These are phyloP conservation scores for Alsophila aescularia DNA, from an alignment of 2,888 invertebrate genomes.

Conservation along the genomic window DNA sequence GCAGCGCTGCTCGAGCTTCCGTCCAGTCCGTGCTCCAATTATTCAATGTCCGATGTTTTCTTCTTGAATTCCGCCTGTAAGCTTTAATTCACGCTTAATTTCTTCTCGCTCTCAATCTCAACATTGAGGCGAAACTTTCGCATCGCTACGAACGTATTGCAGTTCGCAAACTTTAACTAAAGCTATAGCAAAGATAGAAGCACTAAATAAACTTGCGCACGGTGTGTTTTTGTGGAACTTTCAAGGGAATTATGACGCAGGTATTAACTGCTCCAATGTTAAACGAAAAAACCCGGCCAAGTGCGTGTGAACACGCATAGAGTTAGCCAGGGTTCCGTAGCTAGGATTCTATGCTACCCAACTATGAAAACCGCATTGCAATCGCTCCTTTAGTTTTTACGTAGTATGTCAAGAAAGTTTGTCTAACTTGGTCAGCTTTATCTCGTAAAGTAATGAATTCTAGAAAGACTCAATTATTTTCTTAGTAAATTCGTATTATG, in stretches of 20 bases:
- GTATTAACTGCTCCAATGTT: slow-evolving; percentile 49
- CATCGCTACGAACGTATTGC: slow-evolving; percentile 54
- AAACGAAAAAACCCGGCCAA: slow-evolving; percentile 50
- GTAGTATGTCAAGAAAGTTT: too few species aligned
- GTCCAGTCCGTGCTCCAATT: slow-evolving; percentile 30
- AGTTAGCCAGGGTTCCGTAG: too few species aligned
- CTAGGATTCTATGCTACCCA: too few species aligned
- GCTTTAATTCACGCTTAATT: slow-evolving; percentile 64
- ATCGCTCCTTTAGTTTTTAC: too few species aligned
- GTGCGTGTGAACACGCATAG: too few species aligned
- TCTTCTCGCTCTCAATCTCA: slow-evolving; percentile 68
- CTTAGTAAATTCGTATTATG: too few species aligned
- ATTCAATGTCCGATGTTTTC: slow-evolving; percentile 49
- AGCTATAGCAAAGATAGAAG: slow-evolving; percentile 56
- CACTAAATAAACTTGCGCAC: slow-evolving; percentile 57
- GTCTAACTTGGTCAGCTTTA: too few species aligned
- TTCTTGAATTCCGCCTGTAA: slow-evolving; percentile 51
- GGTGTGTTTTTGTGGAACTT: slow-evolving; percentile 53
- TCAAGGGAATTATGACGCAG: slow-evolving; percentile 55
- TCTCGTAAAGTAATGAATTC: too few species aligned
- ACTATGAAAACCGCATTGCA: too few species aligned
- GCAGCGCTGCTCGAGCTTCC: slow-evolving; percentile 7
- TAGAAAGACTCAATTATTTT: too few species aligned
- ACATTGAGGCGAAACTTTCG: slow-evolving; percentile 56
- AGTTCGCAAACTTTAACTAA: slow-evolving; percentile 52